Evolutionary conservation across 2,797 vertebrate genomes (phyloP).

Genomic region (Pterois miles): DNA sequence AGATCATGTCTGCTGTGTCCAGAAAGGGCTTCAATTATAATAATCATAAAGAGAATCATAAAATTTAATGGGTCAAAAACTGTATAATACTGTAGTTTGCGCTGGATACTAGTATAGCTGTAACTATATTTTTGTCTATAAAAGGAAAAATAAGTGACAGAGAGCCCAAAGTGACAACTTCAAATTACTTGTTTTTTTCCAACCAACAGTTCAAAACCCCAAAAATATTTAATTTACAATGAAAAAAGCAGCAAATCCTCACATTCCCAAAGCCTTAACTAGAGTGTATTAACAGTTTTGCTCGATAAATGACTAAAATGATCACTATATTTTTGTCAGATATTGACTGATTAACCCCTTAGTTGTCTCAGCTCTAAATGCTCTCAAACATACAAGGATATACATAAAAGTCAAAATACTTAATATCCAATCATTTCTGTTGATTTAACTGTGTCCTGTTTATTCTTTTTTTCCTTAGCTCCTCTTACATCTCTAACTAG

Average conservation of each 20-base stretch:
- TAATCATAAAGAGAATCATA: neutral
- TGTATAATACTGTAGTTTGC: neutral
- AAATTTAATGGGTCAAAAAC: neutral
- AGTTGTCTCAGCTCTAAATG: neutral
- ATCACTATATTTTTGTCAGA: neutral
- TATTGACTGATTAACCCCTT: accelerated
- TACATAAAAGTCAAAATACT: accelerated
- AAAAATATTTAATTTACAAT: accelerated
- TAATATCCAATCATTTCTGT: neutral
- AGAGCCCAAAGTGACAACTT: neutral
- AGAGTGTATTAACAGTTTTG: too few species aligned
- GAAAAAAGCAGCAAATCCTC: too few species aligned
- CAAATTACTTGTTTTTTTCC: too few species aligned
- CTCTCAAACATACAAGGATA: neutral
- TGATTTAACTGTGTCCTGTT: neutral
- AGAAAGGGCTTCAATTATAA: neutral
- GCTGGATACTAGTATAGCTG: neutral
- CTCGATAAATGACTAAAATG: too few species aligned
- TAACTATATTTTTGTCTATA: neutral
- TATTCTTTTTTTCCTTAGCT: neutral
- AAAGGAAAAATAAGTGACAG: neutral
- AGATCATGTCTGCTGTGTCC: neutral
- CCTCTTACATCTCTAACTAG: neutral
- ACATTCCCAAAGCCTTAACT: neutral
- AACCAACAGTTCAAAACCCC: too few species aligned